Evolutionary conservation across 2,797 vertebrate species (phyloP).

Genomic region (Tamandua tetradactyla): DNA sequence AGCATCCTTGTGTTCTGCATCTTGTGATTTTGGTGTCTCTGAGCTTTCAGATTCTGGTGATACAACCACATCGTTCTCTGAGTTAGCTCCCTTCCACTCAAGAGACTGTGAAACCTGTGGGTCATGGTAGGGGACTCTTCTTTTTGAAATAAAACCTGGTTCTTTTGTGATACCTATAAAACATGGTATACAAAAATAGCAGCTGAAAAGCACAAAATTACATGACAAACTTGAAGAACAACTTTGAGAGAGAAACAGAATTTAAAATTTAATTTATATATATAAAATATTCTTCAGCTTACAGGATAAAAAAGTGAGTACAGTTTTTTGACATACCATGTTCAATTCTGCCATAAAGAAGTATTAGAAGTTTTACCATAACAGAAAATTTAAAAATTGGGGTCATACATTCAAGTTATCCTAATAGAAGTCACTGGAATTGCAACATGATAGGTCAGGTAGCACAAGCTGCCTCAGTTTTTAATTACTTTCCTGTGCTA

Average conservation of each 20-base stretch:
- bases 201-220: conserved; percentile 28
- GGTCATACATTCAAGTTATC: conserved; percentile 58
- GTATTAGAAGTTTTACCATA: background rate
- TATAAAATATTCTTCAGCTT: background rate
- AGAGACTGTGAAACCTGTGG: conserved; percentile 88
- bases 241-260: background rate
- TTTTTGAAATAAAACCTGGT: conserved; percentile 91
- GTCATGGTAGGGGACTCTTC: conserved; percentile 85
- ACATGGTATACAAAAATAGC: conserved; percentile 45
- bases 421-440: conserved; percentile 33
- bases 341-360: conserved; percentile 47
- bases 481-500: conserved; percentile 77
- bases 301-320: background rate
- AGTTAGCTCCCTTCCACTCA: conserved; percentile 84
- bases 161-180: conserved; percentile 89
- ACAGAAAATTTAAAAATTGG: conserved; percentile 39
- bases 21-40: conserved; percentile 51
- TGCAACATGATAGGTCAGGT: background rate
- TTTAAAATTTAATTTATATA: conserved; percentile 45
- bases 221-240: conserved; percentile 20
- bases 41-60: conserved; percentile 66
- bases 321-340: conserved; percentile 50
- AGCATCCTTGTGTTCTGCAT: conserved; percentile 62
- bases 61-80: conserved; percentile 16
- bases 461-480: conserved; percentile 39